Conservation (phyloP, 2,113 vertebrate species). For the Malurus cyaneus region DNA sequence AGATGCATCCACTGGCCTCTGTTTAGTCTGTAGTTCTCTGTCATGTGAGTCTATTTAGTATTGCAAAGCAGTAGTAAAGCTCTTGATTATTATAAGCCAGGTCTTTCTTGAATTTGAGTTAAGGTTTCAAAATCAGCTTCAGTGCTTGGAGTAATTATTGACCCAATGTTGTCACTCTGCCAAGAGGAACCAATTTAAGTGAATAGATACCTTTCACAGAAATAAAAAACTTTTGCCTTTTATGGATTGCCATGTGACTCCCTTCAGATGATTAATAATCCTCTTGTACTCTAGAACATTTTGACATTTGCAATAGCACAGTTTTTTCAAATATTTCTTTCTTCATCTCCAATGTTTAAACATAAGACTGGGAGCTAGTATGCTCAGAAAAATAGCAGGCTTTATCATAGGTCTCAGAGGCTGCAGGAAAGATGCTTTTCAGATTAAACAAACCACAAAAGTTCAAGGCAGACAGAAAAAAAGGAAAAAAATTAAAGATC, state of each 20-base stretch:
- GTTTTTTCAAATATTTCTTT: slow-evolving; percentile 18
- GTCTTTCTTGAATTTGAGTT: not conserved
- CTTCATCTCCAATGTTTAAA: not conserved
- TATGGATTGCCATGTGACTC: not conserved
- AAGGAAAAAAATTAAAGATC: not conserved
- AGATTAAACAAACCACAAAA: too few species aligned
- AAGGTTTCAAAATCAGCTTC: slow-evolving; percentile 18
- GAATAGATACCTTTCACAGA: not conserved
- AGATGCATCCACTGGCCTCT: not conserved
- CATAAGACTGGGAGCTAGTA: not conserved
- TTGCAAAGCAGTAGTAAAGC: not conserved
- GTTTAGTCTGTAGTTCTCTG: not conserved
- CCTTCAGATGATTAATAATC: not conserved
- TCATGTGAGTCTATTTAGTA: not conserved
- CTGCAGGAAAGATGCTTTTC: too few species aligned
- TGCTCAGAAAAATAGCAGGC: not conserved
- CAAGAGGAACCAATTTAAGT: not conserved
- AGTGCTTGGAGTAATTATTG: not conserved
- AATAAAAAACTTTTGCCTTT: not conserved
- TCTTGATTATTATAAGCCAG: not conserved
- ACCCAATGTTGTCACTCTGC: not conserved
- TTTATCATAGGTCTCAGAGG: too few species aligned
- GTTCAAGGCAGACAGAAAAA: too few species aligned
- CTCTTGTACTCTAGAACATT: not conserved
- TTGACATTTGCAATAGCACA: slow-evolving; percentile 1